Base-by-base conservation (phyloP, 2,888 invertebrate genomes). In the Lepidocyrtinus sp. region DNA sequence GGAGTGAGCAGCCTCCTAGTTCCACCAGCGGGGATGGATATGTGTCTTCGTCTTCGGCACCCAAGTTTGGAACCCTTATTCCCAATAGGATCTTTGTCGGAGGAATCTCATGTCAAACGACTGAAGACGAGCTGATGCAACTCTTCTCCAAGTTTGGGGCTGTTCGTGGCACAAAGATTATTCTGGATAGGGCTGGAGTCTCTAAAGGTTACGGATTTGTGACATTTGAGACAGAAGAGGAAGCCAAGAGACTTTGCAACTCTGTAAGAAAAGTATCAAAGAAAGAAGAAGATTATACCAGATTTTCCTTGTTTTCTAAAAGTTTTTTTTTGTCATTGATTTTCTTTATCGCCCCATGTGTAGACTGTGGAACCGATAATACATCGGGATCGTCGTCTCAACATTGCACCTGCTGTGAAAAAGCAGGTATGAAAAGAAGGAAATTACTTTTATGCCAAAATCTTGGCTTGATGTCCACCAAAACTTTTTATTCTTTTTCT, bases 1-100 rank as follows among this genome's bases (percentile, higher is more conserved):
- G 75, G 19, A 75, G 80, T 75, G 80, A 80, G 59, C 80, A 80
- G 67, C 80, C 80, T 46, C 74, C 64, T 1, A 75, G 75, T 59
- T 70, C 74, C 61, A 63, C 63, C 17, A 77, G 69, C 69, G 67
- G 65, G 75, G 82, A 75, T 82, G 77, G 75, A 45, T 81, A 63
- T 26, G 72, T 73, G 45, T 69, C 72, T 17, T 22, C 84, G 90
- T 90, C 45, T 24, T 64, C 77, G 87, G 90, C 90, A 55, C 90
- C 90, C 1, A 91, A 90, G 87, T 91, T 90, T 87, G 92, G 96
- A 93, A 97, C 96, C 36, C 91, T 97, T 82, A 96, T 98, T 87
- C 97, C 97, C 81, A 97, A 97, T 89, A 91, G 98, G 87, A 95
- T 98, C 88, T 98, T 98, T 89, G 98, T 98, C 70, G 98, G 98